A percentile compares a stretch with the other conserved stretches of the same genome.
phyloP scores from a whole-genome alignment of 2,113 vertebrate genomes.

The Cichladusa arquata region DNA sequence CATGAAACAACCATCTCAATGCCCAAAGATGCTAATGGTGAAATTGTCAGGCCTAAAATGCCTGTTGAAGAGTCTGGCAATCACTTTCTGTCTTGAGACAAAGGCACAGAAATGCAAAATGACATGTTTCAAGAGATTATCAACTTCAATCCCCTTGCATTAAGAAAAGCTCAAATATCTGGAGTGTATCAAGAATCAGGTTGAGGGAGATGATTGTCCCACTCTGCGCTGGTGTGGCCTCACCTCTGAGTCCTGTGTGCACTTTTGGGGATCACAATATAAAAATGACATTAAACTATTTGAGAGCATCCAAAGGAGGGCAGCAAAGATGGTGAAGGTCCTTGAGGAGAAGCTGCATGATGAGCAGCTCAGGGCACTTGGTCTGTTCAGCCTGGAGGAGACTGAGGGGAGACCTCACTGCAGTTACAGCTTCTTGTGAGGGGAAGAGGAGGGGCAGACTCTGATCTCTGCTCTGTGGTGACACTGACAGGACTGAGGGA shows the following conservation, averaged over 20 bases:
- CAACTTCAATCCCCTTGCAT: background rate
- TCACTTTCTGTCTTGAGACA: background rate
- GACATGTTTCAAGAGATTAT: background rate
- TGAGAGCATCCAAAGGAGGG: background rate
- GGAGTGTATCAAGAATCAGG: background rate
- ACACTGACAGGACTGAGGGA: background rate
- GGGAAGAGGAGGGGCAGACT: background rate
- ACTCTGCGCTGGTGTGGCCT: background rate
- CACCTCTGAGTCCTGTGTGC: fast-evolving
- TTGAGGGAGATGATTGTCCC: background rate
- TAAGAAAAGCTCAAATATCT: background rate
- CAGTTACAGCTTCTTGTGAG: background rate
- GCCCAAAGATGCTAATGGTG: background rate
- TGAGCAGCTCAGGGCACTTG: background rate
- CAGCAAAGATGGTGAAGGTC: background rate
- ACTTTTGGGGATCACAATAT: background rate
- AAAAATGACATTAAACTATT: background rate
- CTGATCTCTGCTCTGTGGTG: background rate
- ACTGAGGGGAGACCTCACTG: background rate
- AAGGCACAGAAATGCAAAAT: background rate
- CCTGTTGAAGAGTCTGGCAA: background rate
- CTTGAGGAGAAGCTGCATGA: fast-evolving
- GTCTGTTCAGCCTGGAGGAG: background rate
- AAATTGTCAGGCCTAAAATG: background rate
- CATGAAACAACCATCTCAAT: background rate